A percentile compares a stretch with the other conserved stretches of the same genome.
phyloP scores from a whole-genome alignment of 2,888 invertebrate species.

The Rhopalosiphum nymphaeae region DNA sequence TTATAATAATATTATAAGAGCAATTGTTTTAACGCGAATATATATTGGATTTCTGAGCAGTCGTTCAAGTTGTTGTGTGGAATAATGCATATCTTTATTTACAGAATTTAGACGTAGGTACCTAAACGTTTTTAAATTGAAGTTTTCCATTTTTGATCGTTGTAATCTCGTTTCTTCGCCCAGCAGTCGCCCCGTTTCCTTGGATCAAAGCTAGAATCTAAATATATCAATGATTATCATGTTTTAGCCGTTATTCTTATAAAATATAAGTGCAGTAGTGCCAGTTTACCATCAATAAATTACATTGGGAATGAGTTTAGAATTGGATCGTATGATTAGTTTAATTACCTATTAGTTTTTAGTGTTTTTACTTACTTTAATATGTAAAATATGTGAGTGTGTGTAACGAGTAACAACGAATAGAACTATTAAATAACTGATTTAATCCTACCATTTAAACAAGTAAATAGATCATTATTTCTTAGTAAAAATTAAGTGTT shows the following conservation, averaged over 20 bases:
- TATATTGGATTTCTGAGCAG: neutral
- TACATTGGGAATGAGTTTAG: neutral
- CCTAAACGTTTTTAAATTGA: neutral
- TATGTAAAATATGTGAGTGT: neutral
- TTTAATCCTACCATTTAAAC: neutral
- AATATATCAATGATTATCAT: neutral
- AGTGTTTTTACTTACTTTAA: neutral
- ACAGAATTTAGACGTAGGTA: neutral
- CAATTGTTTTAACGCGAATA: neutral
- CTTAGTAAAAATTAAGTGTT: neutral
- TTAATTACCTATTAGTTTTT: neutral
- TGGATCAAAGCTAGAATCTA: neutral
- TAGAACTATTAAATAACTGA: neutral
- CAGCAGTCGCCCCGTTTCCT: neutral
- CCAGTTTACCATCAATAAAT: neutral
- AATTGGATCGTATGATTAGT: neutral
- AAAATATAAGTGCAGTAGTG: neutral
- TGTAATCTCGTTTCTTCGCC: neutral
- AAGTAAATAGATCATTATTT: neutral
- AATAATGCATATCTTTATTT: neutral
- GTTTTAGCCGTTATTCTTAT: neutral
- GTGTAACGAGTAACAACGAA: neutral
- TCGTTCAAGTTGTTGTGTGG: neutral
- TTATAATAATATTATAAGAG: neutral
- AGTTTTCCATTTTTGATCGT: neutral